Percentiles rank a stretch among this genome's conserved stretches.
Evolutionary conservation across 2,113 vertebrate species (phyloP).

Genomic region (Capra hircus): DNA sequence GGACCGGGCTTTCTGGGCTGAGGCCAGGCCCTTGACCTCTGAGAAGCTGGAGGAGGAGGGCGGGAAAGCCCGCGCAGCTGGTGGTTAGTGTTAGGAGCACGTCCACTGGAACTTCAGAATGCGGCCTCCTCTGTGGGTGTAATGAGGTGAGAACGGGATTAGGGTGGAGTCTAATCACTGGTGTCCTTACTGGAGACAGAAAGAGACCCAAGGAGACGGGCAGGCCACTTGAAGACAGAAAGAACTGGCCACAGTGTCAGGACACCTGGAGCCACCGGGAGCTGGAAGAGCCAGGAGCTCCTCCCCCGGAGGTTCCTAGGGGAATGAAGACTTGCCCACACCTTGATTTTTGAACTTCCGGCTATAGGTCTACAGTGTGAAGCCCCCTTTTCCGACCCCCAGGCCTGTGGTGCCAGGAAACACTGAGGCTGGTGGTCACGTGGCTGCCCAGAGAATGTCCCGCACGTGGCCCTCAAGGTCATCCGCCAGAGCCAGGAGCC

Average conservation of each 20-base stretch:
- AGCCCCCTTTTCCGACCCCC: too few species aligned
- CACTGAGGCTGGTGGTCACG: fast-evolving
- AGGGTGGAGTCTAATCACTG: neutral
- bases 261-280: fast-evolving
- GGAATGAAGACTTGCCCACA: fast-evolving
- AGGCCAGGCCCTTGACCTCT: neutral
- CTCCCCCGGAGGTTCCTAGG: neutral
- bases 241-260: fast-evolving
- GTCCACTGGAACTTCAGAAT: fast-evolving
- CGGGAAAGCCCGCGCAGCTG: fast-evolving
- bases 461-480: fast-evolving
- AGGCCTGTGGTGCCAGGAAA: neutral
- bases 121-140: neutral
- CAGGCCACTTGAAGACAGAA: fast-evolving
- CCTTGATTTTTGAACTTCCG: neutral
- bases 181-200: neutral
- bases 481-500: neutral
- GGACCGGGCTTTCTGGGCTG: neutral
- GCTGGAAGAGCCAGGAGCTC: neutral
- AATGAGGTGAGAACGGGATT: fast-evolving
- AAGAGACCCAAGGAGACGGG: too few species aligned
- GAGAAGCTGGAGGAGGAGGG: neutral
- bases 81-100: fast-evolving
- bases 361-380: neutral
- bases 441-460: neutral